phyloP scores from a whole-genome alignment of 2,113 vertebrate genomes.

The Mormoops blainvillei region DNA sequence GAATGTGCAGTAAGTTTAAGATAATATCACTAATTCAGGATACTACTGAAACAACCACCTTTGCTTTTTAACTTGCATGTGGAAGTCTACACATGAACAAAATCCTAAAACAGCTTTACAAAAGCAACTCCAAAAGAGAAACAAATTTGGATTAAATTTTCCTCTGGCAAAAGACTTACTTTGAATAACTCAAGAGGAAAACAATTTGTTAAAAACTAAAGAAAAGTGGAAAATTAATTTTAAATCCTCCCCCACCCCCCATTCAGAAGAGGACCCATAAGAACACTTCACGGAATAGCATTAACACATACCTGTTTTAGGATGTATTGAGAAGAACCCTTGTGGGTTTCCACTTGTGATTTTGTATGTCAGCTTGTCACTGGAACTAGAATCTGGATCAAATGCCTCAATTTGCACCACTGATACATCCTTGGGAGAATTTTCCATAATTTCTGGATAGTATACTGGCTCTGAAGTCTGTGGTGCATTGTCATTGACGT shows the following conservation, averaged over 20 bases:
- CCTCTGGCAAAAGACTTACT: not conserved
- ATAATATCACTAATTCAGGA: not conserved
- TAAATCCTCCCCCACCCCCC: not conserved
- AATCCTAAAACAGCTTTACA: not conserved
- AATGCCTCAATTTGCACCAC: conserved; percentile 93
- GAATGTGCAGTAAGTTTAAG: not conserved
- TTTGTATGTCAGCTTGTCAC: conserved; percentile 90
- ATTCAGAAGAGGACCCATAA: not conserved
- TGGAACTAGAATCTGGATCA: conserved; percentile 92
- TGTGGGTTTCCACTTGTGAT: conserved; percentile 98
- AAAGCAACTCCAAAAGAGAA: conserved; percentile 16
- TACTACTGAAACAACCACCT: not conserved
- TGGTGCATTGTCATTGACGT: conserved; percentile 97
- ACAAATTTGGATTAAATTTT: not conserved
- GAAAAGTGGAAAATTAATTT: not conserved
- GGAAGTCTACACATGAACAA: not conserved
- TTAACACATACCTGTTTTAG: conserved; percentile 88
- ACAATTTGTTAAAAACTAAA: not conserved
- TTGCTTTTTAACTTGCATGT: not conserved
- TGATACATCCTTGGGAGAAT: conserved; percentile 93
- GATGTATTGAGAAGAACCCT: conserved; percentile 94
- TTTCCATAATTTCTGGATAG: conserved; percentile 94
- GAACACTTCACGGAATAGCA: not conserved
- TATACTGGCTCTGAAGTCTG: conserved; percentile 95
- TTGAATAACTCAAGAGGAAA: not conserved